Base-by-base conservation (phyloP, 2,113 vertebrate genomes). In the Tetrax tetrax region DNA sequence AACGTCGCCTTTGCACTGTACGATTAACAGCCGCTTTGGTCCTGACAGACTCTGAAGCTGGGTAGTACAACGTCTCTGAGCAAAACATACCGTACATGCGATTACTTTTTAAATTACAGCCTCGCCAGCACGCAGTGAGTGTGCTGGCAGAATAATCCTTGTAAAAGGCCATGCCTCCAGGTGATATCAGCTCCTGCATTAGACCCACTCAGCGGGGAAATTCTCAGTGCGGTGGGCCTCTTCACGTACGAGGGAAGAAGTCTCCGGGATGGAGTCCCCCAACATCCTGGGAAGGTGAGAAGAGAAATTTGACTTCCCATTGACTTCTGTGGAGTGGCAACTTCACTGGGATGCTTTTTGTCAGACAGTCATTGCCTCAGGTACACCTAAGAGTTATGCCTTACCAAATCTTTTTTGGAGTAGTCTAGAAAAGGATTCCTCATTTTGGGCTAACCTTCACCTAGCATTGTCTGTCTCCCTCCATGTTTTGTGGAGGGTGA, bases 221-320 rank as follows among this genome's bases (percentile, higher is more conserved):
- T 3, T 7, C n/a, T 25, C 0, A 0, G 7, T 9, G 54, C 17
- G 37, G 1, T 13, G 48, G n/a, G 35, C 10, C 9, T 12, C 10
- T 33, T n/a, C 72, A 35, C 6, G 1, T 28, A 22, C 24, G 35
- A 43, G 8, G 27, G 25, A 37, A 64, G n/a, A 9, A 1, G 31
- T 64, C 33, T 53, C 35, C 50, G 10, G 80, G 53, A 12, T 12
- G 33, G 57, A 71, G 13, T 9, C 9, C 7, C 41, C 37, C 51
- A 70, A 2, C 0, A 0, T 7, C 31, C 12, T 3, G 19, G 50
- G 37, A 85, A 74, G 15, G 47, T 1, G 2, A 50, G 12, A 60
- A 29, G 21, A 48, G 45, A 76, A 35, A 80, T 59, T 7, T 45
- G 7, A n/a, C 19, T 75, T 77, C 22, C 2, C 6, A 81, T 21